Base-by-base conservation (phyloP, 2,797 vertebrate species). In the Argentina silus region DNA sequence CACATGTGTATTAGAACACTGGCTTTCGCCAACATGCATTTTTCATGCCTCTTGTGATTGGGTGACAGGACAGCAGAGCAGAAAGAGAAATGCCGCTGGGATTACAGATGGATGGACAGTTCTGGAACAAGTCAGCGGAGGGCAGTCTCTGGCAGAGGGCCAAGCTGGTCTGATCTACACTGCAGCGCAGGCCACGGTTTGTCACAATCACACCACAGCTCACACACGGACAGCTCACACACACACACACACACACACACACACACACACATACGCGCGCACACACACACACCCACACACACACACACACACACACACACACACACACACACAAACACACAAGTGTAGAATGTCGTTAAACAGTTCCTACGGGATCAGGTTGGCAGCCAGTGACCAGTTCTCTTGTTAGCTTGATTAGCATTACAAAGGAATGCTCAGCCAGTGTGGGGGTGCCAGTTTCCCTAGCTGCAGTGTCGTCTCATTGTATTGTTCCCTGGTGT, bases 1-100 rank as follows among this genome's bases (percentile, higher is more conserved):
- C 47, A 48, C 48, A 19, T 66, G 27, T 45, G 70, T 76, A 65
- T 80, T 69, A 80, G 67, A 63, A 69, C 57, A 69, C 53, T 19
- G 74, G 69, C 70, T 44, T 53, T 70, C 61, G 65, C 53, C 44
- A 27, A 76, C 77, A 76, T 81, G 57, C 57, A 78, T 84, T 70
- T 78, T 80, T 78, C 75, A 79, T 79, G 69, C 75, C 47, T 21
- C 50, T n/a, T 72, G 62, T 63, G 67, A 50, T 73, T 64, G 67
- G 27, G 2, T 66, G 71, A 72, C 51, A 47, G 62, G 51, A 27
- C 45, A 75, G 71, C 43, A 65, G 50, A 55, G 48, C 55, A 70
- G 64, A 67, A 70, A 66, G 48, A 73, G 27, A 42, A 14, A 59
- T 47, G 23, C 63, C 53, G 27, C 27, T 36, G 27, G 27, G 27